phyloP scores from a whole-genome alignment of 2,888 invertebrate species.

The Netelia fuscicornis region DNA sequence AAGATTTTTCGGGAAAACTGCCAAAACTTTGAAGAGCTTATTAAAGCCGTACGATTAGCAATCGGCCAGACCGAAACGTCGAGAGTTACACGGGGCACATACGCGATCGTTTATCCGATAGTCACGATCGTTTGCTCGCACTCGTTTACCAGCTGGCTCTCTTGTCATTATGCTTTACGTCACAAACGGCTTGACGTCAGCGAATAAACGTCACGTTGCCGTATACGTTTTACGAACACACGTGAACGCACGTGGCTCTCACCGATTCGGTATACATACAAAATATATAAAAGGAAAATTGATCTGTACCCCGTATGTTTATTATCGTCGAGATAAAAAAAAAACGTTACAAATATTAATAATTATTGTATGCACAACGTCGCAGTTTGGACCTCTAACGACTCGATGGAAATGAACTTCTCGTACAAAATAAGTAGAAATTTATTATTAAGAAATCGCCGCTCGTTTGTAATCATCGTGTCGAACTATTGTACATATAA shows the following conservation, averaged over 20 bases:
- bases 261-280: no score
- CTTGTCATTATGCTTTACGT: background rate
- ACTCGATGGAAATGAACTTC: background rate
- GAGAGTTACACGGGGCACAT: background rate
- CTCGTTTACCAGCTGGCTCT: background rate
- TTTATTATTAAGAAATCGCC: conserved; percentile 15
- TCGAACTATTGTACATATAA: conserved; percentile 24
- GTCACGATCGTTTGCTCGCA: conserved; percentile 18
- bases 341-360: no score
- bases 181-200: background rate
- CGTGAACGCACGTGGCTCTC: conserved; percentile 5
- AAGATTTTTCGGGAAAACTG: conserved; percentile 47
- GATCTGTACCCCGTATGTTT: no score
- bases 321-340: no score
- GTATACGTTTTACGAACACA: conserved; percentile 11
- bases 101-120: conserved; percentile 34
- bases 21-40: conserved; percentile 35
- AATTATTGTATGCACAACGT: no score
- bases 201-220: conserved; percentile 9
- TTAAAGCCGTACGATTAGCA: conserved; percentile 19
- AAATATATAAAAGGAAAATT: background rate
- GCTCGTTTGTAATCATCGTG: background rate
- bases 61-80: conserved; percentile 5
- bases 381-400: no score
- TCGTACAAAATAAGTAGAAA: conserved; percentile 22